phyloP scores from a whole-genome alignment of 2,888 invertebrate genomes.

The Quadroppia sp. region DNA sequence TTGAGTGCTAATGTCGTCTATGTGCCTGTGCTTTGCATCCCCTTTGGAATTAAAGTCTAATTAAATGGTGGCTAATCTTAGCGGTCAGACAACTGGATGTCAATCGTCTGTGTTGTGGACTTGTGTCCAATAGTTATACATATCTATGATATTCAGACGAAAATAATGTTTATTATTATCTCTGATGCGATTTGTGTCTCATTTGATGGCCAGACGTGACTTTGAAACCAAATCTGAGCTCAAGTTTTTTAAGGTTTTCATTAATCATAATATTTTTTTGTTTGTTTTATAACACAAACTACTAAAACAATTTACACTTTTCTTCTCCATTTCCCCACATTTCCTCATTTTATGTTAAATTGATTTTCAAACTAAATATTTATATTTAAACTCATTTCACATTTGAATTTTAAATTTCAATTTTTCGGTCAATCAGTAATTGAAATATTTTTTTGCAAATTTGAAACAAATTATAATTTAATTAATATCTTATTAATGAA shows the following conservation, averaged over 20 bases:
- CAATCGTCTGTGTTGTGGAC: not conserved
- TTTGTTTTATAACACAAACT: not conserved
- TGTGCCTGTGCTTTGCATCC: conserved; percentile 32
- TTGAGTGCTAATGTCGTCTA: conserved; percentile 23
- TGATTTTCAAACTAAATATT: not conserved
- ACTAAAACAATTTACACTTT: conserved; percentile 25
- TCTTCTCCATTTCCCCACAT: not conserved
- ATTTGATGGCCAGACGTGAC: conserved; percentile 11
- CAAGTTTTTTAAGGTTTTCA: conserved; percentile 19
- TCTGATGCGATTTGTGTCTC: not conserved
- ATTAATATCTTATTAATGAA: too few relatives aligned
- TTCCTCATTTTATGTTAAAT: not conserved
- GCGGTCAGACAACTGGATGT: conserved; percentile 1
- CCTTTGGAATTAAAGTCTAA: conserved; percentile 25
- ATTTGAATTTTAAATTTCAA: too few relatives aligned
- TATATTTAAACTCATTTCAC: too few relatives aligned
- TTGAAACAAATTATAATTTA: not conserved
- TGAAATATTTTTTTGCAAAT: not conserved
- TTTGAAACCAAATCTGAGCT: conserved; percentile 29
- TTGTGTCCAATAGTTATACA: not conserved
- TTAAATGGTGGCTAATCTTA: conserved; percentile 27
- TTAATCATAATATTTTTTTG: not conserved
- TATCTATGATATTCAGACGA: not conserved
- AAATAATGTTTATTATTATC: not conserved
- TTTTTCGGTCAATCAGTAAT: not conserved